Evolutionary conservation across 2,888 invertebrate genomes (phyloP).

Genomic region (Lithophane socia): DNA sequence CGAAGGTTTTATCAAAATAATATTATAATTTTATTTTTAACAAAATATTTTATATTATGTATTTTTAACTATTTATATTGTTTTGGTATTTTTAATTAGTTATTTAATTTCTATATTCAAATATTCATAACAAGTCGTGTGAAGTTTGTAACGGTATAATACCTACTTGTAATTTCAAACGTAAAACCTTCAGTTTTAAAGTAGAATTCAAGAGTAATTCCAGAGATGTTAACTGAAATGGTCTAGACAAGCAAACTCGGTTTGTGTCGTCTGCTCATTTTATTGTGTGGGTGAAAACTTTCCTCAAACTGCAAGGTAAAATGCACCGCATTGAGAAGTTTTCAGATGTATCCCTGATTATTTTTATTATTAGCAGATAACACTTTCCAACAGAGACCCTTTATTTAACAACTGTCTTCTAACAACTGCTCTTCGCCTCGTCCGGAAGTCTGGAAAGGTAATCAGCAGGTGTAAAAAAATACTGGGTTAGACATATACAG

Average conservation of each 20-base stretch:
- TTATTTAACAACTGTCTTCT: background rate
- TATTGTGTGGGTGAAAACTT: slow-evolving; percentile 3
- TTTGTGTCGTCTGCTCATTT: slow-evolving; percentile 13
- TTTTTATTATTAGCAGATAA: slow-evolving; percentile 1
- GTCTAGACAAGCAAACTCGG: slow-evolving; percentile 12
- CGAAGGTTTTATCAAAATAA: background rate
- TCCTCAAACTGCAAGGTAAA: slow-evolving; percentile 3
- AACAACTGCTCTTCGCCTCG: background rate
- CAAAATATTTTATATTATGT: no score
- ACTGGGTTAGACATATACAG: background rate
- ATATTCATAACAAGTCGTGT: slow-evolving; percentile 4
- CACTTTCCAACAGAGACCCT: background rate
- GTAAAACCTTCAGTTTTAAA: slow-evolving; percentile 15
- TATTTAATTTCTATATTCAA: background rate
- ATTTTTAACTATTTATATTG: no score
- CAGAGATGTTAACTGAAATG: slow-evolving; percentile 19
- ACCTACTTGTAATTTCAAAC: slow-evolving; percentile 7
- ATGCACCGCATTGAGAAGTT: slow-evolving; percentile 9
- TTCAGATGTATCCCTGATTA: slow-evolving; percentile 7
- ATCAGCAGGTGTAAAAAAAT: background rate
- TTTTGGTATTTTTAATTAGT: background rate
- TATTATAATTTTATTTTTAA: no score
- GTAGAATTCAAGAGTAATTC: slow-evolving; percentile 35
- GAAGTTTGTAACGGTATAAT: slow-evolving; percentile 8
- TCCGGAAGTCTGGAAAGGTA: background rate